phyloP scores from a whole-genome alignment of 1,140 invertebrate species.

The Euschistus heros region DNA sequence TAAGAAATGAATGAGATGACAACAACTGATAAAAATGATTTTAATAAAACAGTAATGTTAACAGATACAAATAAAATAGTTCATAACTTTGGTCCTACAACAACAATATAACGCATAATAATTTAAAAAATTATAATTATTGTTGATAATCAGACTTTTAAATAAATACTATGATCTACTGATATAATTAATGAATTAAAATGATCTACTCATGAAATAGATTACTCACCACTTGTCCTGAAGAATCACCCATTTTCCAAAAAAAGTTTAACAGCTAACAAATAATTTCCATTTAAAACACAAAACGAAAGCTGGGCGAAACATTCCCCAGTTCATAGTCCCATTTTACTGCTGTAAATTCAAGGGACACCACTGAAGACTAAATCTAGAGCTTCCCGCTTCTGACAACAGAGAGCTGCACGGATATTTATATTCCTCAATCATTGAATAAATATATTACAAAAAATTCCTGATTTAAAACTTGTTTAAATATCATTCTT shows the following conservation, averaged over 20 bases:
- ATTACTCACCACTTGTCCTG: conserved; percentile 4
- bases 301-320: background rate
- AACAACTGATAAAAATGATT: too few species aligned
- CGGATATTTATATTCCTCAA: background rate
- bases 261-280: background rate
- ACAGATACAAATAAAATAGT: too few species aligned
- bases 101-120: too few species aligned
- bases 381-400: background rate
- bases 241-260: background rate
- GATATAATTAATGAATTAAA: background rate
- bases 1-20: too few species aligned
- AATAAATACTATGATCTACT: too few species aligned
- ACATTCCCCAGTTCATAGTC: conserved; percentile 1
- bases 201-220: background rate
- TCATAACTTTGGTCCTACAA: too few species aligned
- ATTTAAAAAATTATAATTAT: too few species aligned
- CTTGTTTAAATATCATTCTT: background rate
- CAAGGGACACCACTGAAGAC: conserved; percentile 5
- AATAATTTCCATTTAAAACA: conserved; percentile 3
- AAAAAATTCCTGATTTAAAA: background rate
- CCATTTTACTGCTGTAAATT: conserved; percentile 6
- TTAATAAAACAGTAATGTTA: too few species aligned
- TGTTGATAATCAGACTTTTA: too few species aligned
- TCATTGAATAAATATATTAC: background rate
- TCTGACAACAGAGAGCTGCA: background rate